Percentiles rank a stretch among this genome's conserved stretches.
phyloP scores from a whole-genome alignment of 1,140 invertebrate genomes.

The Steinernema khuongi region DNA sequence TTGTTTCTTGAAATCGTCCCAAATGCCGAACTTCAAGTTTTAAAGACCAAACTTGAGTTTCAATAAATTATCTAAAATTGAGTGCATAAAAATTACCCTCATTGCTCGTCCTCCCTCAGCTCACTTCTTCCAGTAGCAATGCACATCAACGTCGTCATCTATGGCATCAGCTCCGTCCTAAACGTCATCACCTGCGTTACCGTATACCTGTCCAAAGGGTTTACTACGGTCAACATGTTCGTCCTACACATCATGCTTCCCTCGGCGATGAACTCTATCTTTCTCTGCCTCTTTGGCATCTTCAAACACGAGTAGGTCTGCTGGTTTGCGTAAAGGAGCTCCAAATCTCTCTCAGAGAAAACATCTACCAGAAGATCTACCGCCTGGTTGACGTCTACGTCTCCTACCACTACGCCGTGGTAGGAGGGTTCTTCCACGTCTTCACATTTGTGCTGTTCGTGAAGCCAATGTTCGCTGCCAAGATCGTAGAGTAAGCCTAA shows the following conservation, averaged over 20 bases:
- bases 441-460: background rate
- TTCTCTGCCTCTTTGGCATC: background rate
- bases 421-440: background rate
- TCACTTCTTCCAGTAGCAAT: background rate
- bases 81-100: no score
- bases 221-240: background rate
- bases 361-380: background rate
- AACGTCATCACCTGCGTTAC: background rate
- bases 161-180: background rate
- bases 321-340: no score
- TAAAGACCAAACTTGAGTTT: no score
- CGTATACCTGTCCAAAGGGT: background rate
- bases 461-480: background rate
- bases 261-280: background rate
- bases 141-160: background rate
- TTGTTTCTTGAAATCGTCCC: no score
- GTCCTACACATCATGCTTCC: background rate
- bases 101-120: background rate
- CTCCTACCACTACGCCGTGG: background rate
- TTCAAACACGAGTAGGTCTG: background rate
- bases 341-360: no score
- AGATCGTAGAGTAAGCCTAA: background rate
- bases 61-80: no score
- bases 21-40: no score
- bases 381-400: background rate